A percentile compares a stretch with the other conserved stretches of the same genome.
These are phyloP conservation scores for Scomber japonicus DNA, from an alignment of 2,113 vertebrate species.

Conservation along the genomic window DNA sequence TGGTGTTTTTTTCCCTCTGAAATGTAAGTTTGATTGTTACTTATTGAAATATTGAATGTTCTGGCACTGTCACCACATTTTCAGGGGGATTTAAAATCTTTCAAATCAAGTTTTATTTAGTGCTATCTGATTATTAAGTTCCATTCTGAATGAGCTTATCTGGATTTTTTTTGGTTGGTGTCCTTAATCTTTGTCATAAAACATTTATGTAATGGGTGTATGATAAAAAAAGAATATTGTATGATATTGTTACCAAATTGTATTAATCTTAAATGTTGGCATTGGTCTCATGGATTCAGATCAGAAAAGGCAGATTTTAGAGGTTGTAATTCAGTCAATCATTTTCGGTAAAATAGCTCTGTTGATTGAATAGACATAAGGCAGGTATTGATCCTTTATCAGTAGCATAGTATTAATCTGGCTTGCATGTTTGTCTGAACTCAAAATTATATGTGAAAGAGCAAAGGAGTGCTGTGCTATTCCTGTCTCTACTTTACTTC, in stretches of 20 bases:
- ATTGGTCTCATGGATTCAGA: no score
- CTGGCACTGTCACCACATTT: no score
- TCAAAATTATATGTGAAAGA: constrained; percentile 9
- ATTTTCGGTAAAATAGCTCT: not conserved
- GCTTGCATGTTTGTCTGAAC: not conserved
- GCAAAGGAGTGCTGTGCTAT: constrained; percentile 2
- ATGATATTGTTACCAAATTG: no score
- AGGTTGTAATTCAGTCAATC: no score
- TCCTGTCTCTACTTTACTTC: constrained; percentile 31
- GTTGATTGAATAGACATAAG: not conserved
- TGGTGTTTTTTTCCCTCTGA: no score
- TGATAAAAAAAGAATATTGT: no score
- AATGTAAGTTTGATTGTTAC: no score
- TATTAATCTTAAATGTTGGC: no score
- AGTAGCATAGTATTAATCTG: not conserved
- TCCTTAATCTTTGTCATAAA: not conserved
- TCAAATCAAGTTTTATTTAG: no score
- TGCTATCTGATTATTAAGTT: not conserved
- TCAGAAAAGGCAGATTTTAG: not conserved
- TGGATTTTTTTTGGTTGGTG: no score
- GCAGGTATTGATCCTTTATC: not conserved
- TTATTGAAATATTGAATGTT: no score
- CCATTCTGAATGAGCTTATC: not conserved
- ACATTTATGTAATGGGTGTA: not conserved
- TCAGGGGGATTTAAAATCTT: no score